These are phyloP conservation scores for Polydrusus cervinus DNA, from an alignment of 2,888 invertebrate species.

Conservation along the genomic window DNA sequence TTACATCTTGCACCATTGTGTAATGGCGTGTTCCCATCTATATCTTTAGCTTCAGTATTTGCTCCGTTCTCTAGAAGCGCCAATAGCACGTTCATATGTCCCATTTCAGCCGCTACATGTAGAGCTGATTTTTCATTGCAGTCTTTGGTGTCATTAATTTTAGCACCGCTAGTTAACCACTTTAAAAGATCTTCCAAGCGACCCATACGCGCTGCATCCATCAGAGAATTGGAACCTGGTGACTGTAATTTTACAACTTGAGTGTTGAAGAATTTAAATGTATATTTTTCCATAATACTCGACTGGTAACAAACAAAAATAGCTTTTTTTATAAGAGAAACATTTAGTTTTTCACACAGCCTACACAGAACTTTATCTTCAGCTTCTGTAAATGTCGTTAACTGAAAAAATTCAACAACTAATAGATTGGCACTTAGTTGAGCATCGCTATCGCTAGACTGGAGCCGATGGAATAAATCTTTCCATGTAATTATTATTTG, in stretches of 20 bases:
- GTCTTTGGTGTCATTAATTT: neutral
- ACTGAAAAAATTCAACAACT: neutral
- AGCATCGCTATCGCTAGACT: neutral
- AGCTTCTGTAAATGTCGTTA: neutral
- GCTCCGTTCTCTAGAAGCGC: slow-evolving; percentile 1
- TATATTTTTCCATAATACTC: neutral
- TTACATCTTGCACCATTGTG: neutral
- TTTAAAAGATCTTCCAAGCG: neutral
- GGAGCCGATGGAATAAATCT: neutral
- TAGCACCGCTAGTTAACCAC: neutral
- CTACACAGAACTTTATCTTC: neutral
- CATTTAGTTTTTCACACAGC: slow-evolving; percentile 3
- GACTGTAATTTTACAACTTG: neutral
- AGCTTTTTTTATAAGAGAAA: neutral
- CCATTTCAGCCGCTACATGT: neutral
- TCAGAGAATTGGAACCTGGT: neutral
- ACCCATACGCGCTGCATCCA: neutral
- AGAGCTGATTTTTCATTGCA: neutral
- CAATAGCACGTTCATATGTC: neutral
- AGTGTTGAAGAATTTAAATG: neutral
- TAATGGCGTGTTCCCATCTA: neutral
- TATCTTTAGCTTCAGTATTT: neutral
- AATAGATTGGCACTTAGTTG: neutral
- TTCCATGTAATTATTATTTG: neutral
- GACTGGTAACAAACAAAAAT: neutral